Percentiles rank a stretch among this genome's conserved stretches.
Evolutionary conservation across 2,888 invertebrate species (phyloP).

Genomic region (Watsonalla binaria): DNA sequence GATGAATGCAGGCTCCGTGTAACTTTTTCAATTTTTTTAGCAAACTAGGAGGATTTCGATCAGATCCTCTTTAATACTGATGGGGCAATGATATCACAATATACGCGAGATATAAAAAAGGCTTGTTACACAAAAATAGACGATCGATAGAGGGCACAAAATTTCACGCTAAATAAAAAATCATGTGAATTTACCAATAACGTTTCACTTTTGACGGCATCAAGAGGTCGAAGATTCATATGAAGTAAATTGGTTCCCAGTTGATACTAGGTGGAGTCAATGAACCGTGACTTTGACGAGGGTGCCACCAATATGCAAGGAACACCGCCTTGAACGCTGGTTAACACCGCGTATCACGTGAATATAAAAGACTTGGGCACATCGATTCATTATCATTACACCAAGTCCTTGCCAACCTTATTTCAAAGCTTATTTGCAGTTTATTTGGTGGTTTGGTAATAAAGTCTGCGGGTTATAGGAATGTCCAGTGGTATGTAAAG

Average conservation of each 20-base stretch:
- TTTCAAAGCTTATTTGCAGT: not conserved
- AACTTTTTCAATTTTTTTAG: too few species aligned
- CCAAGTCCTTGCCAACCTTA: not conserved
- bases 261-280: constrained; percentile 69
- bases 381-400: constrained; percentile 1
- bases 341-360: constrained; percentile 66
- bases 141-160: not conserved
- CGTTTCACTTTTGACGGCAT: constrained; percentile 58
- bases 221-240: constrained; percentile 67
- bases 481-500: too few species aligned
- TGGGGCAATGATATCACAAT: too few species aligned
- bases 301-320: constrained; percentile 69
- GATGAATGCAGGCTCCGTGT: too few species aligned
- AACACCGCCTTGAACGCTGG: constrained; percentile 54
- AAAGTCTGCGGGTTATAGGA: not conserved
- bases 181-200: constrained; percentile 33
- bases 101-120: not conserved
- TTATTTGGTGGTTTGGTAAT: not conserved
- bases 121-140: not conserved
- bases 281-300: constrained; percentile 75
- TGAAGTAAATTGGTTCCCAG: constrained; percentile 72
- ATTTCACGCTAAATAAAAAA: constrained; percentile 4
- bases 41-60: too few species aligned
- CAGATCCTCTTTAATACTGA: too few species aligned
- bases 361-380: constrained; percentile 13